phyloP scores from a whole-genome alignment of 2,113 vertebrate genomes.

The Nesoenas mayeri region DNA sequence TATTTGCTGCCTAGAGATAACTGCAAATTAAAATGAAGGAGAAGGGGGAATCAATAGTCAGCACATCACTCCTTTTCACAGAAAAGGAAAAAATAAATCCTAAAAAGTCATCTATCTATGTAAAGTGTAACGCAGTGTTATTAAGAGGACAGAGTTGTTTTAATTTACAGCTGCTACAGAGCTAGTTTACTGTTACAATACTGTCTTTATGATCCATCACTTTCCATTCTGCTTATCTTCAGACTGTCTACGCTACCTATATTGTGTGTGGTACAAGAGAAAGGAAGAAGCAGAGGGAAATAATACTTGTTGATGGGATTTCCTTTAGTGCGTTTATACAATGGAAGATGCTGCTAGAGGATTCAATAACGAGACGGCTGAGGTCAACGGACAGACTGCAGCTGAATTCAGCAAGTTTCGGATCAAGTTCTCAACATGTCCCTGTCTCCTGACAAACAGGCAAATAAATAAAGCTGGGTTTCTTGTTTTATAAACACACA shows the following conservation, averaged over 20 bases:
- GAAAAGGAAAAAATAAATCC: constrained; percentile 47
- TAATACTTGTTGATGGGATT: constrained; percentile 62
- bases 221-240: constrained; percentile 12
- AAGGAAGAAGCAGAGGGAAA: constrained; percentile 41
- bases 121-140: constrained; percentile 35
- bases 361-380: background rate
- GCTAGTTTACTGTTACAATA: constrained; percentile 5
- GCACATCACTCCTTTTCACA: constrained; percentile 42
- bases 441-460: background rate
- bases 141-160: constrained; percentile 38
- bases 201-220: constrained; percentile 50
- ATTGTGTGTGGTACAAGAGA: background rate
- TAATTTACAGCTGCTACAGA: constrained; percentile 51
- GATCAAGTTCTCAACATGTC: background rate
- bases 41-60: constrained; percentile 30
- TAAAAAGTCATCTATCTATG: constrained; percentile 52
- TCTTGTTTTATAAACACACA: background rate
- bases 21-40: constrained; percentile 62
- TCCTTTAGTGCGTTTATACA: constrained; percentile 45
- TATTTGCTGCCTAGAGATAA: constrained; percentile 70
- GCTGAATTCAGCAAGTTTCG: background rate
- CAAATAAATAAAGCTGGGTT: background rate
- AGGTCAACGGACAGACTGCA: constrained; percentile 11
- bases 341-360: constrained; percentile 17
- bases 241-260: background rate